phyloP scores from a whole-genome alignment of 64 coral and sea anemone species.

The Stichodactyla mertensii region DNA sequence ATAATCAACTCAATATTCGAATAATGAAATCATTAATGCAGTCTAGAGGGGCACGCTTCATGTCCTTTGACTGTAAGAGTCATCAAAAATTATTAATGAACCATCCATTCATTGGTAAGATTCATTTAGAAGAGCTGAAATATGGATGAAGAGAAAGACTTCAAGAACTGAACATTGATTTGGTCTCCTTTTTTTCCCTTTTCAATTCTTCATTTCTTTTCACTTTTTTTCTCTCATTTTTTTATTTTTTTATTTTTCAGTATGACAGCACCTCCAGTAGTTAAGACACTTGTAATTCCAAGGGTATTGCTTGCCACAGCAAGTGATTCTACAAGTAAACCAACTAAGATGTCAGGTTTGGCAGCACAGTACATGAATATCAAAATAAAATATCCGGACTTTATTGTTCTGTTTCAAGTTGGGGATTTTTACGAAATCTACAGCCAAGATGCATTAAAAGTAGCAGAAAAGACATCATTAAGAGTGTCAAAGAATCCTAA shows the following conservation, averaged over 20 bases:
- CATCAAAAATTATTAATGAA: background rate
- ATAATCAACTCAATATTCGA: too few relatives aligned
- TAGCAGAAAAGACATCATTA: conserved; percentile 76
- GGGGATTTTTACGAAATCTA: conserved; percentile 94
- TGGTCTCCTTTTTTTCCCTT: background rate
- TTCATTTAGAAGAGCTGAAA: background rate
- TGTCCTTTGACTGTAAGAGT: too few relatives aligned
- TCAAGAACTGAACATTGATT: background rate
- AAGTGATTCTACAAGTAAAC: background rate
- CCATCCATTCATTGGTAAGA: background rate
- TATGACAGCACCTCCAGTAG: background rate
- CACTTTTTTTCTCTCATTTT: background rate
- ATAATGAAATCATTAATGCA: too few relatives aligned
- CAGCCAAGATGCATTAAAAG: conserved; percentile 78
- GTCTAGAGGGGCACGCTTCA: too few relatives aligned
- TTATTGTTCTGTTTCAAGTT: conserved; percentile 85
- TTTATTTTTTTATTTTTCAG: background rate
- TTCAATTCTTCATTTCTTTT: background rate
- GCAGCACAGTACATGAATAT: conserved; percentile 61
- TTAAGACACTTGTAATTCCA: background rate
- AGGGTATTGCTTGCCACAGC: background rate
- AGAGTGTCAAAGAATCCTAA: conserved; percentile 72
- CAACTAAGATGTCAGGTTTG: conserved; percentile 56
- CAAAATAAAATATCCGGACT: conserved; percentile 72
- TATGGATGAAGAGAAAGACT: too few relatives aligned